Conservation (phyloP, 2,888 invertebrate species). For the Halictus ligatus region DNA sequence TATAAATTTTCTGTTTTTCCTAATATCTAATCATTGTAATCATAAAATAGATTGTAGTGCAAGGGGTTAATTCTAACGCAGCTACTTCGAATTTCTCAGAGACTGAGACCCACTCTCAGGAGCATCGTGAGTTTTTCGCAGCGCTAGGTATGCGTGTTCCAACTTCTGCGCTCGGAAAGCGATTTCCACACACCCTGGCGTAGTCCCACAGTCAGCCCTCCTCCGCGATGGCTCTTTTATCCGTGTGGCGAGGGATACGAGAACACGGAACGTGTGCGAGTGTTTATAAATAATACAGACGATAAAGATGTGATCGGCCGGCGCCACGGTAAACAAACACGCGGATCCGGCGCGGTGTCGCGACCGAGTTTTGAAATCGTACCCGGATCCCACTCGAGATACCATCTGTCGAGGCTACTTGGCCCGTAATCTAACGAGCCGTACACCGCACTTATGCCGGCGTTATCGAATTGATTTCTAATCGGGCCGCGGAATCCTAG, state of each 20-base stretch:
- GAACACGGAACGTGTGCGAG: slow-evolving; percentile 11
- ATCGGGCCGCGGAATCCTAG: not conserved
- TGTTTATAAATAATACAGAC: slow-evolving; percentile 64
- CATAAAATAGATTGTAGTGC: too few relatives aligned
- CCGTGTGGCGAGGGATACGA: slow-evolving; percentile 28
- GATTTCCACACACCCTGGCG: not conserved
- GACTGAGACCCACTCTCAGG: not conserved
- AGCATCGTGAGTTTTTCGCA: not conserved
- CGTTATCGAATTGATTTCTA: slow-evolving; percentile 13
- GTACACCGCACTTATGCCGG: too few relatives aligned
- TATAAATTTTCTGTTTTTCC: too few relatives aligned
- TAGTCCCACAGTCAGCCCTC: not conserved
- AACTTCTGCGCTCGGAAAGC: not conserved
- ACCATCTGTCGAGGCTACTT: not conserved
- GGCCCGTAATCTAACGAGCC: slow-evolving; percentile 4
- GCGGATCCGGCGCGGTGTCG: slow-evolving; percentile 1
- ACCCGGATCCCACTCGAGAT: slow-evolving; percentile 1
- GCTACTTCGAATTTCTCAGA: not conserved
- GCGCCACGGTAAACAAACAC: slow-evolving; percentile 55
- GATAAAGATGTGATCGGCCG: slow-evolving; percentile 53
- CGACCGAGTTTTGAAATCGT: slow-evolving; percentile 44
- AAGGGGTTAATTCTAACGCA: too few relatives aligned
- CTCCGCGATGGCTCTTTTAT: slow-evolving; percentile 17
- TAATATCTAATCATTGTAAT: too few relatives aligned
- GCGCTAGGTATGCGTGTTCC: not conserved